phyloP scores from a whole-genome alignment of 2,888 invertebrate genomes.

The Acanthosoma haemorrhoidale region DNA sequence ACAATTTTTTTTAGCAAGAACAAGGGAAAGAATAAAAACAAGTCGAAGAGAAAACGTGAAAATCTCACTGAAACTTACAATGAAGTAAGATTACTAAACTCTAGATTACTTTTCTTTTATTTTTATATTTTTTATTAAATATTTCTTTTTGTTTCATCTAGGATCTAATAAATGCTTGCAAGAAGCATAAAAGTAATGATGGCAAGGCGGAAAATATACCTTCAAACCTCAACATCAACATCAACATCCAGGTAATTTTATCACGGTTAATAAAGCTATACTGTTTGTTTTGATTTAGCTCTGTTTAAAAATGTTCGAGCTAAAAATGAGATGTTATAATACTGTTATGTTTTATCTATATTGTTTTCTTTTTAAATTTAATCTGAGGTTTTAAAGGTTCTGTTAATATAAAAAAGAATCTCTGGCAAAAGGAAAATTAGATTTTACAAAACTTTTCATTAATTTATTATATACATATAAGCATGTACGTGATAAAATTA shows the following conservation, averaged over 20 bases:
- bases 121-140: neutral
- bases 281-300: neutral
- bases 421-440: no score
- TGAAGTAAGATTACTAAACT: neutral
- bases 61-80: neutral
- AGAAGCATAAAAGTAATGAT: neutral
- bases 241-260: neutral
- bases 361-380: no score
- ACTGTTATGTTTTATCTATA: no score
- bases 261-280: no score
- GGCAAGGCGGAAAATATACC: neutral
- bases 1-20: neutral
- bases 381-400: no score
- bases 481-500: no score
- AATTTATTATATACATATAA: no score
- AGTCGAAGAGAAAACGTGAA: neutral
- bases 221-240: neutral
- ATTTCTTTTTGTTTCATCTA: neutral
- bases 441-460: no score
- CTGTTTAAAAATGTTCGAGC: neutral
- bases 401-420: no score
- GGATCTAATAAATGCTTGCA: slow-evolving; percentile 10
- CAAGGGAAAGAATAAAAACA: neutral
- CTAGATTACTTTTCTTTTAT: neutral
- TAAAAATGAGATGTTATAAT: no score